Base-by-base conservation (phyloP, 1,140 invertebrate genomes). In the Formica exsecta region DNA sequence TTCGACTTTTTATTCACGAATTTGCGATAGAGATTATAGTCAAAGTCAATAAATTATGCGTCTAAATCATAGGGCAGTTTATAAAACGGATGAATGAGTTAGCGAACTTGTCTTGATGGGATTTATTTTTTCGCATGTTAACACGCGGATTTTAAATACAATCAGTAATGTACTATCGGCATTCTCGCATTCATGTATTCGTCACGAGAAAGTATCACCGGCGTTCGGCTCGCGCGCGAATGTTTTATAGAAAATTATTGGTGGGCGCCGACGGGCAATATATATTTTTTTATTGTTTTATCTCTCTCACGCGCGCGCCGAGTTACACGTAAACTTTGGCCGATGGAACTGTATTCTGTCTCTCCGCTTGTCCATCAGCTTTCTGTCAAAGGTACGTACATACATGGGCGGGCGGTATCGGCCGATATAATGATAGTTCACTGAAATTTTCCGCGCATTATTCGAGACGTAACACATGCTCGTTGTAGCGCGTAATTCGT, bases 401-500 rank as follows among this genome's bases (percentile, higher is more conserved):
- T 54, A 64, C 76, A 71, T 54, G 41, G 13, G 76, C 61, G 57
- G 81, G 68, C 81, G 79, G 70, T 88, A 88, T 88, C 86, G 73
- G 84, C 41, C 83, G 87, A 90, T 91, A 91, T 91, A 91, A 91
- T 90, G 90, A 88, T 91, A 84, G 89, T 86, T 84, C 77, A 62
- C 51, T 90, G 86, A 93, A 92, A 92, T 92, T 92, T 91, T 90
- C 89, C 90, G 86, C 87, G 89, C 90, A 92, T 92, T 92, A 93
- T 92, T 92, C 86, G 87, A 84, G 89, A 86, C 87, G 91, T 90
- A 91, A 91, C 85, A 83, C 85, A 86, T 90, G 91, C 77, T 93
- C 74, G 85, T 92, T 83, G 87, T 86, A 89, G 85, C 87, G 90
- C 90, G 92, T 94, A 93, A 94, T 94, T 93, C 90, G 89, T 91